Percentiles rank a stretch among this genome's conserved stretches.
Evolutionary conservation across 2,888 invertebrate genomes (phyloP).

Genomic region (Agonopterix subpropinquella): DNA sequence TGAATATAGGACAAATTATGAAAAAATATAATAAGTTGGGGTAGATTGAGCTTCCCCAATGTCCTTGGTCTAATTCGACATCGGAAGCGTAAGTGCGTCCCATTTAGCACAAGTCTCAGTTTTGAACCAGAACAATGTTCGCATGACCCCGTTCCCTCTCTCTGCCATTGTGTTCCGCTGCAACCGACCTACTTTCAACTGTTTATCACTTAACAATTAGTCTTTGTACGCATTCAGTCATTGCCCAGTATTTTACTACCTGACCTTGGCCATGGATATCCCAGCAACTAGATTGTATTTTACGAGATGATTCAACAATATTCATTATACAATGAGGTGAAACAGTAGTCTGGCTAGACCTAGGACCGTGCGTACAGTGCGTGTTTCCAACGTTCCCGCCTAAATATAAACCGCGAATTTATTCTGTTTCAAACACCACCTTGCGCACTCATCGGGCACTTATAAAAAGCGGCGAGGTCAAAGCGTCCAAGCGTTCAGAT

Average conservation of each 20-base stretch:
- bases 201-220: constrained; percentile 27
- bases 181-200: constrained; percentile 43
- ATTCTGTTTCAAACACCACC: constrained; percentile 52
- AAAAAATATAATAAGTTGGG: not conserved
- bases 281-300: not conserved
- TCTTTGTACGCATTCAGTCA: not conserved
- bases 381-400: constrained; percentile 38
- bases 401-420: constrained; percentile 61
- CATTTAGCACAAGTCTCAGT: constrained; percentile 37
- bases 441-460: constrained; percentile 66
- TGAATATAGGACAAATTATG: not conserved
- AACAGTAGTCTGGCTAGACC: not conserved
- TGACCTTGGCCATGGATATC: too few relatives aligned
- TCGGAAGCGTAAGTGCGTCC: constrained; percentile 35
- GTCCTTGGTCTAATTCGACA: constrained; percentile 20
- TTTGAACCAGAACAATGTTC: constrained; percentile 45
- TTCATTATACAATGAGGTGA: not conserved
- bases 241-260: too few relatives aligned
- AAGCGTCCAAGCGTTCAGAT: constrained; percentile 44
- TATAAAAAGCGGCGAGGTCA: constrained; percentile 74
- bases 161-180: constrained; percentile 37
- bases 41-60: not conserved
- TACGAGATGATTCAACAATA: not conserved
- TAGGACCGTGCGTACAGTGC: constrained; percentile 31
- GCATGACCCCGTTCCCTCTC: constrained; percentile 50